Evolutionary conservation across 2,888 invertebrate species (phyloP), one percentile per base, ranked within the genome.

Genomic region (Napeogenes sylphis): DNA sequence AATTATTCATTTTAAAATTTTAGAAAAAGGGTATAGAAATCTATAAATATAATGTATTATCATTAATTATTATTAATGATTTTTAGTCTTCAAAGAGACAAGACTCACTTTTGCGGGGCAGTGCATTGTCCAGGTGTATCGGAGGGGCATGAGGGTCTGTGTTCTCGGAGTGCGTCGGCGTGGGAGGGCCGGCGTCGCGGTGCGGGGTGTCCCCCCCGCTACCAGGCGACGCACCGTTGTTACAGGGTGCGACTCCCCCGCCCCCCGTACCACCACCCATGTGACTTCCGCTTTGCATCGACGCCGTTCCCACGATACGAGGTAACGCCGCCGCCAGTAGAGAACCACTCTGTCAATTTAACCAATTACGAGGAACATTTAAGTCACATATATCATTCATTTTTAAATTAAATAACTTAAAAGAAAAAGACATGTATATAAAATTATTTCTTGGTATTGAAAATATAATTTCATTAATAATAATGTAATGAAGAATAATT

Each of bases 261-360:
- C 78, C 69, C 76, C 75, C 30, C 32, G 75, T 67, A 32, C 80
- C 14, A 72, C 21, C 45, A 47, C 61, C 61, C 62, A 58, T 53
- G 61, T 60, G 68, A 75, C 58, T 80, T 82, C 64, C 79, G 78
- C 76, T 68, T 75, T 61, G 67, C 73, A 94, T 81, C 62, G 94
- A 94, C 70, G 92, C 93, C 67, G 94, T 63, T 14, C 74, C 70
- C 69, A 93, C 93, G 72, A 80, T 72, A 75, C 78, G 71, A 74
- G 68, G 71, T 71, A 94, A 81, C 64, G 94, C 94, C 70, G 92
- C 93, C 66, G 94, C 94, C 75, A 94, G 82, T 62, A 94, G 83
- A 54, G 94, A 93, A 93, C 94, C 64, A 55, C 66, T 70, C 69
- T 71, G 62, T 55, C 4, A 21, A 56, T 2, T n/a, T 1, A 6